Conservation (phyloP, 2,888 invertebrate genomes). For the Mythimna loreyi region DNA sequence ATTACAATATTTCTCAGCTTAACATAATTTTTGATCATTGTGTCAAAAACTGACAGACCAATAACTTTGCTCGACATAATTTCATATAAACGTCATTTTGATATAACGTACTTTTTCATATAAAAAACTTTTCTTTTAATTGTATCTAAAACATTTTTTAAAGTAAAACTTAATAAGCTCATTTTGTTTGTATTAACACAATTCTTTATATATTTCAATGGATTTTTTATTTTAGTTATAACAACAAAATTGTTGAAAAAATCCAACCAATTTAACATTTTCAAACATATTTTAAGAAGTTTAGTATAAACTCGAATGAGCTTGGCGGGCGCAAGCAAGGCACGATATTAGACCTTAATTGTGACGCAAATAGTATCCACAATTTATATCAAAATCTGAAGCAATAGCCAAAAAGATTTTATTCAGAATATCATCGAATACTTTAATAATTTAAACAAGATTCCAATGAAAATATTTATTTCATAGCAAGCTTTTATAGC, state of each 20-base stretch:
- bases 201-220: slow-evolving; percentile 19
- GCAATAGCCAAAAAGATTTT: slow-evolving; percentile 1
- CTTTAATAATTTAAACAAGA: not conserved
- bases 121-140: slow-evolving; percentile 52
- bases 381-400: slow-evolving; percentile 3
- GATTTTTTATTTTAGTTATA: slow-evolving; percentile 7
- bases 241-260: slow-evolving; percentile 2
- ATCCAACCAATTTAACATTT: slow-evolving; percentile 19
- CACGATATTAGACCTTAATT: slow-evolving; percentile 71
- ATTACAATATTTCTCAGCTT: slow-evolving; percentile 51
- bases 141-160: slow-evolving; percentile 47
- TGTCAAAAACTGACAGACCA: slow-evolving; percentile 32
- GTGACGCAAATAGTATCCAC: slow-evolving; percentile 9
- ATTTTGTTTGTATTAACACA: slow-evolving; percentile 38
- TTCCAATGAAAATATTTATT: too few species aligned
- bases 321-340: slow-evolving; percentile 58
- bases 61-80: slow-evolving; percentile 40
- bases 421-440: not conserved
- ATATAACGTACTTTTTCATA: slow-evolving; percentile 25
- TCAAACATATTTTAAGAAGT: slow-evolving; percentile 2
- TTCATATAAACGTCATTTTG: slow-evolving; percentile 32
- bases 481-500: too few species aligned
- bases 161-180: slow-evolving; percentile 63
- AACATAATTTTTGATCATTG: slow-evolving; percentile 61
- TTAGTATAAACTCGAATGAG: too few species aligned